Base-by-base conservation (phyloP, 2,113 vertebrate genomes). In the Scartelaos histophorus region DNA sequence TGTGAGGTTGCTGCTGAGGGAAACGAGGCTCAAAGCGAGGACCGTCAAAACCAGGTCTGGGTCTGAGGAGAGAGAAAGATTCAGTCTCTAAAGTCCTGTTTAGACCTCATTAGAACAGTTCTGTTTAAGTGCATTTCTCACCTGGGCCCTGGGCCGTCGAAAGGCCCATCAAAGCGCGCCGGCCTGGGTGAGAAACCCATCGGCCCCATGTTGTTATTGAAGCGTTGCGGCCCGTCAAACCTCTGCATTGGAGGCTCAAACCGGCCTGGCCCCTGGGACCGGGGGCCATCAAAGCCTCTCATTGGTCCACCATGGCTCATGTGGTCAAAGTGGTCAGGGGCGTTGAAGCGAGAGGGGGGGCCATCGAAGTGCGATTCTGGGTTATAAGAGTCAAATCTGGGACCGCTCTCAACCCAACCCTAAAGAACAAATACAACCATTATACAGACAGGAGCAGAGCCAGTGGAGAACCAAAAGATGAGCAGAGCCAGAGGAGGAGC, bases 371-470 rank as follows among this genome's bases (percentile, higher is more conserved):
- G 84, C 75, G 0, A 66, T 74, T 0, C 61, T 60, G 1, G 83
- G 85, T 1, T 93, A 91, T 17, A 93, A 93, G 24, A 29, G 29
- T 64, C 60, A 81, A 2, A 79, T 80, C 0, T 84, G 75, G 1
- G 83, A 2, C 91, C 89, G 51, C 90, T 92, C 70, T 98, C 97
- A 76, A 94, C 97, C 83, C 95, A 95, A 67, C 86, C 88, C 0
- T 74, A 69, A 0, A 57, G 19, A 57, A n/a, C n/a, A 60, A 25
- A 16, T 1, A 29, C 57, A 7, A 49, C 5, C 19, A 15, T 53
- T 19, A 51, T 17, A n/a, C n/a, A 21, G 6, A 13, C n/a, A 24
- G 11, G 51, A 53, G 46, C 17, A 19, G 34, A 35, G 34, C 34
- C 34, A 35, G n/a, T n/a, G n/a, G n/a, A n/a, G n/a, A n/a, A n/a